Conservation (phyloP, 2,888 invertebrate species). For the Protonemura montana region DNA sequence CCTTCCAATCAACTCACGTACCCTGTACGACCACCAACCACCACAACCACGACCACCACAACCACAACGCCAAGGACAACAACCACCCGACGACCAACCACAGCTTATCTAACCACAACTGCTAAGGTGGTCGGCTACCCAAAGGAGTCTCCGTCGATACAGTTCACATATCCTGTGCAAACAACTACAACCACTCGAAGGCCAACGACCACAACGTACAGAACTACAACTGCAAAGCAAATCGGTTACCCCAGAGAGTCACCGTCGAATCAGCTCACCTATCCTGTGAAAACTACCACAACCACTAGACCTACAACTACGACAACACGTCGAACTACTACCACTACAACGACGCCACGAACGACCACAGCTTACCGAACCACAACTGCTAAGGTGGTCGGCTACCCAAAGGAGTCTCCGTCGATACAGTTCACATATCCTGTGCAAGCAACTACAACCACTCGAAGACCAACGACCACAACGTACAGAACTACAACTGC, state of each 20-base stretch:
- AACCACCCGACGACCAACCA: conserved; percentile 21
- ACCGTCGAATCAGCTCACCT: conserved; percentile 32
- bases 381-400: conserved; percentile 26
- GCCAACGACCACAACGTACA: not conserved
- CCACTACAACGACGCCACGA: not conserved
- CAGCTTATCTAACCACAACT: conserved; percentile 2
- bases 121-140: conserved; percentile 28
- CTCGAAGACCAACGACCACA: not conserved
- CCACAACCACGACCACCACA: conserved; percentile 22
- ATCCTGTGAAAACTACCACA: conserved; percentile 49
- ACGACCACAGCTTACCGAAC: conserved; percentile 24
- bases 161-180: conserved; percentile 42
- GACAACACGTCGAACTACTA: not conserved
- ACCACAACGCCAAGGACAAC: not conserved
- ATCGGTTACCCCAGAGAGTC: conserved; percentile 28
- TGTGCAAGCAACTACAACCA: conserved; percentile 47
- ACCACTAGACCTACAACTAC: conserved; percentile 34
- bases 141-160: not conserved
- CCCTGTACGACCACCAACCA: not conserved
- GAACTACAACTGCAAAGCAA: conserved; percentile 13
- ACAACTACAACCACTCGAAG: no score
- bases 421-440: conserved; percentile 31
- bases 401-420: conserved; percentile 35
- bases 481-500: conserved; percentile 19
- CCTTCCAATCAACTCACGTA: conserved; percentile 33